phyloP scores from a whole-genome alignment of 2,888 invertebrate species.

The Euclidia mi region DNA sequence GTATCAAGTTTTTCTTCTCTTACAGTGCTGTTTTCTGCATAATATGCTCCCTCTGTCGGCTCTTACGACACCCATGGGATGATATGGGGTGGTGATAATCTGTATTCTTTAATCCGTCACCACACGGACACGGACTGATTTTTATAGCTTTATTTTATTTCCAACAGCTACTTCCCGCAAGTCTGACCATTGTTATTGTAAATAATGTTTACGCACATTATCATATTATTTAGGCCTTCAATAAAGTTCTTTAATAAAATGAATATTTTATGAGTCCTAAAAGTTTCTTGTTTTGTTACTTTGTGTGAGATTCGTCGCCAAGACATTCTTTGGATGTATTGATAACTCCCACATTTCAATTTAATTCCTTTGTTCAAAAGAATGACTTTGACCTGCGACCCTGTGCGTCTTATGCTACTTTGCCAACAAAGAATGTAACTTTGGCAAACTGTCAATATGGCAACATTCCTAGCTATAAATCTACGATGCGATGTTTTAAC shows the following conservation, averaged over 20 bases:
- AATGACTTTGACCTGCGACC: too few relatives aligned
- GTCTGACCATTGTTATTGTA: slow-evolving; percentile 8
- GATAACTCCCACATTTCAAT: background rate
- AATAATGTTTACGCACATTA: slow-evolving; percentile 21
- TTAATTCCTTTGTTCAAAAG: background rate
- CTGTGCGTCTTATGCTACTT: background rate
- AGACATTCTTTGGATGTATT: background rate
- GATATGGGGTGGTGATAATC: too few relatives aligned
- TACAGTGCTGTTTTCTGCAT: too few relatives aligned
- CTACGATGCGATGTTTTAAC: too few relatives aligned
- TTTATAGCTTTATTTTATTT: too few relatives aligned
- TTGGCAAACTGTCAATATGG: slow-evolving; percentile 2
- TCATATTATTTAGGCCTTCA: slow-evolving; percentile 23
- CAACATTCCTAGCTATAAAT: background rate
- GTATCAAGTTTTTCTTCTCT: too few relatives aligned
- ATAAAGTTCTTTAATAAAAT: slow-evolving; percentile 27
- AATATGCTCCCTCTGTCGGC: too few relatives aligned
- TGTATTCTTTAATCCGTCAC: too few relatives aligned
- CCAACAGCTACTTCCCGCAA: slow-evolving; percentile 1
- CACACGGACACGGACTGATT: too few relatives aligned
- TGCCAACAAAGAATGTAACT: background rate
- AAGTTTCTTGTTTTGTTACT: slow-evolving; percentile 15
- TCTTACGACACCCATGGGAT: too few relatives aligned
- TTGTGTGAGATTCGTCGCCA: background rate
- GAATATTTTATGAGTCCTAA: slow-evolving; percentile 35